A percentile compares a stretch with the other conserved stretches of the same genome.
Evolutionary conservation across 1,140 invertebrate genomes (phyloP).

Genomic region (Schlechtendalia chinensis): DNA sequence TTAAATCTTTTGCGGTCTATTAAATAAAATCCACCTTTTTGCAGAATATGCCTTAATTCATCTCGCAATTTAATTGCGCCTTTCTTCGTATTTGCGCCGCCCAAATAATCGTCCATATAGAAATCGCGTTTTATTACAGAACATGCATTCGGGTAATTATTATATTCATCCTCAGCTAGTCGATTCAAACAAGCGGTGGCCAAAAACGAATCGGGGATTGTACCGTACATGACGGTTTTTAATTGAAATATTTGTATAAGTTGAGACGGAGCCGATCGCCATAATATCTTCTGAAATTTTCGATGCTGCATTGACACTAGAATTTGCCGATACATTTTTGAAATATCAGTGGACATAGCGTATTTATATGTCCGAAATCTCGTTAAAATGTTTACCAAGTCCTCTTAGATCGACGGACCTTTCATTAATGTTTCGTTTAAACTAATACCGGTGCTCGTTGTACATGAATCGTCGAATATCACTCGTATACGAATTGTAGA

Average conservation of each 20-base stretch:
- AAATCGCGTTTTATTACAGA: conserved; percentile 51
- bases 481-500: too few relatives aligned
- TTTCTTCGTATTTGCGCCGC: neutral
- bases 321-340: neutral
- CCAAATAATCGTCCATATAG: conserved; percentile 53
- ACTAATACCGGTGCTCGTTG: too few relatives aligned
- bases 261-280: neutral
- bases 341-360: neutral
- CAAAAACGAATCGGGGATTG: conserved; percentile 54
- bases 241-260: neutral
- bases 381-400: too few relatives aligned
- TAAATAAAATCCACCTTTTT: neutral
- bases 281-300: neutral
- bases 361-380: too few relatives aligned
- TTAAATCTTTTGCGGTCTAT: too few relatives aligned
- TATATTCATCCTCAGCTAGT: conserved; percentile 54
- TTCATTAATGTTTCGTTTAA: too few relatives aligned
- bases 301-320: neutral
- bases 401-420: too few relatives aligned
- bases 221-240: conserved; percentile 48
- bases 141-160: conserved; percentile 51
- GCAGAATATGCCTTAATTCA: neutral
- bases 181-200: conserved; percentile 55
- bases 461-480: too few relatives aligned
- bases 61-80: neutral